These are phyloP conservation scores for Pandemis corylana DNA, from an alignment of 2,888 invertebrate species.

Conservation along the genomic window DNA sequence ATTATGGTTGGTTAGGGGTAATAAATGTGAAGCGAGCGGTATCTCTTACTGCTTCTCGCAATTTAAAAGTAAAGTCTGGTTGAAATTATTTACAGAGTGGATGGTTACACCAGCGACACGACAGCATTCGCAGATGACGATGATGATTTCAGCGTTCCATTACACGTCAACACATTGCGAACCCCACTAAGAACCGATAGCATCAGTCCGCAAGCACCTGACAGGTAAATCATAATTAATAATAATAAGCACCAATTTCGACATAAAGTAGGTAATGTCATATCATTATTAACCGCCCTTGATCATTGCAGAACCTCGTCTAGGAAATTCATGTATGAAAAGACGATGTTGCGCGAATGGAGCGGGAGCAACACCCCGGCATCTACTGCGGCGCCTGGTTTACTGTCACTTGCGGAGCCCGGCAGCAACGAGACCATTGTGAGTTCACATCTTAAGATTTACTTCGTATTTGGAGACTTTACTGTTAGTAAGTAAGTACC, in stretches of 20 bases:
- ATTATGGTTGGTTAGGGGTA: too few relatives aligned
- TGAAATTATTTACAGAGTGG: constrained; percentile 78
- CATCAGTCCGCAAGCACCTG: constrained; percentile 78
- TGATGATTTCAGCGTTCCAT: constrained; percentile 88
- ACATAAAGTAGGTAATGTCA: neutral
- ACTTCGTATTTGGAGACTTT: too few relatives aligned
- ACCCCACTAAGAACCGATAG: constrained; percentile 72
- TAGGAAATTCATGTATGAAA: constrained; percentile 82
- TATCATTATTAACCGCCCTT: constrained; percentile 25
- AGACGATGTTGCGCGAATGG: constrained; percentile 83
- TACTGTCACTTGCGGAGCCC: constrained; percentile 79
- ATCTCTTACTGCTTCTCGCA: too few relatives aligned
- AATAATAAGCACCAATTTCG: neutral
- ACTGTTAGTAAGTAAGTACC: too few relatives aligned
- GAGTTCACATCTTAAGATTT: constrained; percentile 47
- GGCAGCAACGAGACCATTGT: constrained; percentile 67
- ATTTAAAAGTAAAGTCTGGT: neutral
- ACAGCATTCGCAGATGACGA: constrained; percentile 92
- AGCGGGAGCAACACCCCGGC: constrained; percentile 72
- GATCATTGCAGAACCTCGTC: constrained; percentile 75
- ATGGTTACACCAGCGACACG: constrained; percentile 92
- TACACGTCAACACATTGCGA: constrained; percentile 87
- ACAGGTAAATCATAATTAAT: constrained; percentile 62
- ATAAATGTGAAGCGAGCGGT: too few relatives aligned
- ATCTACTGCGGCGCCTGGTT: constrained; percentile 71